phyloP scores from a whole-genome alignment of 2,113 vertebrate genomes.

The Megalops atlanticus region DNA sequence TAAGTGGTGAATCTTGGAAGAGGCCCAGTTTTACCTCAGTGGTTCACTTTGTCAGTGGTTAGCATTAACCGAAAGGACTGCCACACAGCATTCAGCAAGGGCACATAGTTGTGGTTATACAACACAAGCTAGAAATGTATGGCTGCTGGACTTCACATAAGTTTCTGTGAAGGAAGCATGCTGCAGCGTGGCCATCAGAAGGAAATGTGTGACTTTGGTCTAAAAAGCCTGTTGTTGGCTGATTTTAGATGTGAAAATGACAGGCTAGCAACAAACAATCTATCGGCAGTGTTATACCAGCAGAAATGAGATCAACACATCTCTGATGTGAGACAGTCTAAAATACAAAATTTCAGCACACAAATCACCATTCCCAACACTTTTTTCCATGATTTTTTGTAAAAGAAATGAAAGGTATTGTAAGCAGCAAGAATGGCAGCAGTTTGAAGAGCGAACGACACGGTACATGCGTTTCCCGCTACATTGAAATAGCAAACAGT shows the following conservation, averaged over 20 bases:
- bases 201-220: constrained; percentile 75
- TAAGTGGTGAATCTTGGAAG: neutral
- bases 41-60: constrained; percentile 2
- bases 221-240: constrained; percentile 44
- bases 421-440: constrained; percentile 57
- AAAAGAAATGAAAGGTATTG: constrained; percentile 58
- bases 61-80: neutral
- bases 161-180: constrained; percentile 29
- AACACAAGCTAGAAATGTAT: constrained; percentile 57
- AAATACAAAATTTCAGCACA: constrained; percentile 28
- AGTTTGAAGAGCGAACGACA: constrained; percentile 41
- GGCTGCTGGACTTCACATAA: neutral
- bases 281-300: constrained; percentile 28
- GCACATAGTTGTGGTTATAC: constrained; percentile 45
- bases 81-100: constrained; percentile 16
- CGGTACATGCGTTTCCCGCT: constrained; percentile 21
- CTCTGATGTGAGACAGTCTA: constrained; percentile 19
- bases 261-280: constrained; percentile 51
- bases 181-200: constrained; percentile 26
- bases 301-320: constrained; percentile 1
- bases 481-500: constrained; percentile 43
- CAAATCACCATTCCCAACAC: constrained; percentile 35
- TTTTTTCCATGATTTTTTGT: constrained; percentile 22
- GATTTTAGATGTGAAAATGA: constrained; percentile 57
- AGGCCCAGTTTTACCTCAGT: neutral